Evolutionary conservation across 2,797 vertebrate genomes (phyloP).

Genomic region (Distichodus sexfasciatus): DNA sequence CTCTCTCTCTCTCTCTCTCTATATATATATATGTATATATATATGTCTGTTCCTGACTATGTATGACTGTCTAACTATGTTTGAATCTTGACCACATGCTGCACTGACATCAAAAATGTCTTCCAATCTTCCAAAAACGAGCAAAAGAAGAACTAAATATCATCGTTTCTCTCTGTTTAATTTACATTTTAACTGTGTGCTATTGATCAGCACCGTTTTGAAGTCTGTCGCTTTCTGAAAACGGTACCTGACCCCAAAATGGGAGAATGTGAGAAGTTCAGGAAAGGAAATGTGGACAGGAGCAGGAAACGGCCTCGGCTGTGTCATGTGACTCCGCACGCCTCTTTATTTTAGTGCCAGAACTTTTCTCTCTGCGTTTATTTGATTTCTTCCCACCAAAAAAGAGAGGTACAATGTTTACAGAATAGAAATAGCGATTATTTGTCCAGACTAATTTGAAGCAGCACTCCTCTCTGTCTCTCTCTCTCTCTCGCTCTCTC

Average conservation of each 20-base stretch:
- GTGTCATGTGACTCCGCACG: conserved; percentile 56
- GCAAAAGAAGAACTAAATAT: too few relatives aligned
- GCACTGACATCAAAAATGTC: too few relatives aligned
- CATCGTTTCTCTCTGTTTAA: too few relatives aligned
- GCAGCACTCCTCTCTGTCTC: conserved; percentile 59
- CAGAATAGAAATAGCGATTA: conserved; percentile 65
- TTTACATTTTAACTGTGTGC: too few relatives aligned
- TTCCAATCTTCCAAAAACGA: too few relatives aligned
- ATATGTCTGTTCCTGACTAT: too few relatives aligned
- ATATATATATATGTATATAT: too few relatives aligned
- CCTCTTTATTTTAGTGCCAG: conserved; percentile 41
- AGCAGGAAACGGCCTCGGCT: conserved; percentile 16
- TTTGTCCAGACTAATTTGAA: conserved; percentile 79
- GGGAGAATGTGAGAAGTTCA: conserved; percentile 36
- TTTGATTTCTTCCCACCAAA: conserved; percentile 60
- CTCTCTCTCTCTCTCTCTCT: too few relatives aligned
- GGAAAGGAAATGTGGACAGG: conserved; percentile 36
- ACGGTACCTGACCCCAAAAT: background rate
- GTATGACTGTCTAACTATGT: too few relatives aligned
- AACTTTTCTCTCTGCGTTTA: conserved; percentile 63
- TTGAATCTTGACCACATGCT: too few relatives aligned
- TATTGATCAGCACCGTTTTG: too few relatives aligned
- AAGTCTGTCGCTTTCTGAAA: too few relatives aligned
- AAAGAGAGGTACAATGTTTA: conserved; percentile 64
- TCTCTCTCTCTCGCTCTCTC: conserved; percentile 19